phyloP scores from a whole-genome alignment of 1,140 invertebrate genomes.

The Araneus ventricosus region DNA sequence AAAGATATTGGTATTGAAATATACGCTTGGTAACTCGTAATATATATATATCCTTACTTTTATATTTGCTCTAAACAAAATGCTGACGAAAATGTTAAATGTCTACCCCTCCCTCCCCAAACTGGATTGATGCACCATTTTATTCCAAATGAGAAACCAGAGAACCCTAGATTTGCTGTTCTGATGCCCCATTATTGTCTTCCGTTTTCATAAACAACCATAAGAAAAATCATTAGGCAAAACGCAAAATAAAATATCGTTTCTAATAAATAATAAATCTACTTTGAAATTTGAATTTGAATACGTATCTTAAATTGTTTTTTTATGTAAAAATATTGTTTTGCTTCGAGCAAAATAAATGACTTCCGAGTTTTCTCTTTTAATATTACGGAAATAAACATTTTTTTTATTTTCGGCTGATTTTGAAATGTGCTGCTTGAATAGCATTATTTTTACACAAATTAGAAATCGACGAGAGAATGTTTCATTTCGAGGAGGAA shows the following conservation, averaged over 20 bases:
- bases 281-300: constrained; percentile 35
- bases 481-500: not conserved
- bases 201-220: constrained; percentile 37
- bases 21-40: not conserved
- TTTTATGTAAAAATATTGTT: constrained; percentile 44
- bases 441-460: not conserved
- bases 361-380: constrained; percentile 1
- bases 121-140: not conserved
- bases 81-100: not conserved
- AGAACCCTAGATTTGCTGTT: not conserved
- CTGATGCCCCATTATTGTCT: not conserved
- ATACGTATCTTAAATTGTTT: constrained; percentile 38
- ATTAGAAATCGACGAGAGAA: not conserved
- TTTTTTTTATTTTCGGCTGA: constrained; percentile 2
- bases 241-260: constrained; percentile 15
- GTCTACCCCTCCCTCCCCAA: not conserved
- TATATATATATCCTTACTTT: not conserved
- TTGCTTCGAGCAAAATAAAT: constrained; percentile 20
- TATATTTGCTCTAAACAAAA: not conserved
- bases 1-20: not conserved
- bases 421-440: not conserved
- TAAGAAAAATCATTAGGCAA: constrained; percentile 26
- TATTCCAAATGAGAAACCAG: not conserved
- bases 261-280: constrained; percentile 31
- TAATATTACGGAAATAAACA: constrained; percentile 21